Evolutionary conservation across 2,888 invertebrate species (phyloP), one percentile per base, ranked within the genome.

Genomic region (Caenorhabditis afra): DNA sequence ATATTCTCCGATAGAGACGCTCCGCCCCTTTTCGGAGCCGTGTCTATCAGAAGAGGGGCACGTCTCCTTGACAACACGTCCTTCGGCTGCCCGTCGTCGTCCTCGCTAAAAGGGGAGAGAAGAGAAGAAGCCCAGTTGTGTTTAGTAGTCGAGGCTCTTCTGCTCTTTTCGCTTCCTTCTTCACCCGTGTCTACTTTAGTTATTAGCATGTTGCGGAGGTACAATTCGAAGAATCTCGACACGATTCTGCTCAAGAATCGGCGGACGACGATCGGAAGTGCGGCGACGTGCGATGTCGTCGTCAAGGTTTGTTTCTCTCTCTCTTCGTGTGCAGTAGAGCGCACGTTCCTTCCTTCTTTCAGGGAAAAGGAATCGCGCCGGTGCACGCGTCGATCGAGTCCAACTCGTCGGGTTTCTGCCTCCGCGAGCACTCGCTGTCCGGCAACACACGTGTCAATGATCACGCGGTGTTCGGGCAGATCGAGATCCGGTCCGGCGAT

Each of bases 311-410:
- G 29, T 29, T 3, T 7, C 29, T 7, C 29, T 3, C 29, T 29
- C 29, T 29, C 29, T 29, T 7, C 29, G n/a, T n/a, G n/a, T n/a
- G 3, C 29, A 29, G 29, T 29, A 7, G 23, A 14, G 47, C 3
- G 14, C 23, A 7, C 7, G 2, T 16, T 18, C 50, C 16, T 29
- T 53, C 3, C 23, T 22, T 55, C 44, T 45, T 65, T 22, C 57
- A 61, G 87, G 80, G 79, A 10, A 57, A 64, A 4, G 80, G 80
- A 18, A 73, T 87, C n/a, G 62, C 75, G 1, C 50, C 71, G n/a
- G 57, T 80, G n/a, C 88, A 88, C 67, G 88, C 86, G 0, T 73
- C 86, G 8, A 84, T 88, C 23, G 86, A 88, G 55, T 85, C 83
- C 41, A 81, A 82, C 57, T 83, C 86, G 1, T 41, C 78, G 22